Conservation (phyloP, 2,113 vertebrate genomes). For the Prionailurus bengalensis region DNA sequence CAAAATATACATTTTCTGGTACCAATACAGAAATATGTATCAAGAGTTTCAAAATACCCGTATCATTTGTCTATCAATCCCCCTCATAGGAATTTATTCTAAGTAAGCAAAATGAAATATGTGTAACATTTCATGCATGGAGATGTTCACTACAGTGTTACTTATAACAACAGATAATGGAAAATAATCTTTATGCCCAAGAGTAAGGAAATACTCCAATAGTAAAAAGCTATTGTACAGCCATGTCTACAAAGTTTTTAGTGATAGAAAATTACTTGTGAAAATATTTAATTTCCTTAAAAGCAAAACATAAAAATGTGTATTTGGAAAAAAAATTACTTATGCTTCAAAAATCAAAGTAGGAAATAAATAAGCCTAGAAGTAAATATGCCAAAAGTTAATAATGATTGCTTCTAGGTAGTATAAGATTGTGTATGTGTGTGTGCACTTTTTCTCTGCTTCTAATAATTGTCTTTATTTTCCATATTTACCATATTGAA, state of each 20-base stretch:
- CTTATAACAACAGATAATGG: not conserved
- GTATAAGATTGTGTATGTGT: not conserved
- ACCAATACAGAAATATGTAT: slow-evolving; percentile 25
- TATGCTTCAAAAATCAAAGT: not conserved
- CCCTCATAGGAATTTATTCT: not conserved
- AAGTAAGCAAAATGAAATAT: slow-evolving; percentile 25
- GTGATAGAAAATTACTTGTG: slow-evolving; percentile 22
- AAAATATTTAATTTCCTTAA: not conserved
- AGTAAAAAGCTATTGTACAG: not conserved
- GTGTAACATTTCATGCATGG: not conserved
- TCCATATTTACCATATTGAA: not conserved
- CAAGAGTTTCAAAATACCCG: not conserved
- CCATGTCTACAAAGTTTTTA: not conserved
- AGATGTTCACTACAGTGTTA: slow-evolving; percentile 22
- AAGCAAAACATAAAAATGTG: not conserved
- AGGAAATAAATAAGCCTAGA: slow-evolving; percentile 54
- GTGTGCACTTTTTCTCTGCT: not conserved
- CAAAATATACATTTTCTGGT: not conserved
- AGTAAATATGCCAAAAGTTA: slow-evolving; percentile 58
- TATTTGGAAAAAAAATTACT: not conserved
- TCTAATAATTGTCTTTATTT: slow-evolving; percentile 54
- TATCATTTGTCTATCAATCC: not conserved
- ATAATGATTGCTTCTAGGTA: slow-evolving; percentile 1
- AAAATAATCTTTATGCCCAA: slow-evolving; percentile 42
- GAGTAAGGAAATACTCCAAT: not conserved